Base-by-base conservation (phyloP, 2,797 vertebrate genomes). In the Semaprochilodus insignis region DNA sequence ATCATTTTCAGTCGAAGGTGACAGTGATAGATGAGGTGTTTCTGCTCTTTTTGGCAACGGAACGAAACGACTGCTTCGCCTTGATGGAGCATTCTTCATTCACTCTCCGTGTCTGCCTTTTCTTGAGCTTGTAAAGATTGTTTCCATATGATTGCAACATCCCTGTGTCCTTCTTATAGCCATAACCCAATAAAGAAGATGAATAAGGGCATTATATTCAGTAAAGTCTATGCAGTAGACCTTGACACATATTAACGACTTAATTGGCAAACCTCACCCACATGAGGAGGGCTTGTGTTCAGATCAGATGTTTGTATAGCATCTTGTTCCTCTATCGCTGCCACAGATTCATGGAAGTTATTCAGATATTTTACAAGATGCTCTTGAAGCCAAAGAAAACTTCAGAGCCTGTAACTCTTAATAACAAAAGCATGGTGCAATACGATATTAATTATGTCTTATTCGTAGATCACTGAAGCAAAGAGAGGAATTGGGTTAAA, bases 11-110 rank as follows among this genome's bases (percentile, higher is more conserved):
- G 74, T 44, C 25, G 74, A 86, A 73, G 80, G 79, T 82, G 86
- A 84, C 85, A 84, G 72, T 84, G 85, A 90, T 87, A 79, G 72
- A 88, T 83, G 87, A 88, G 82, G 86, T 89, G 83, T 86, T 87
- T 85, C 77, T 83, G 81, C 86, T 86, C 86, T 86, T 81, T 80
- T 86, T 84, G 86, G 85, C 88, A 86, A 81, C 80, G 74, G 80
- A 88, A 85, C 85, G 72, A 87, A 90, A 88, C 86, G 77, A 77
- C 82, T 85, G 78, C 63, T 59, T 82, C 83, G 84, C 67, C 80
- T 79, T 78, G 67, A 54, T 76, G 80, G 83, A 78, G 65, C 83
- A 75, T 80, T 81, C 77, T 87, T 87, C 77, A 77, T 85, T 82
- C 73, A 60, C 21, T 60, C 63, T 72, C 66, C 77, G 76, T 83